Percentiles rank a stretch among this genome's conserved stretches.
Conservation (phyloP, 2,797 vertebrate genomes). For the Luscinia megarhynchos region DNA sequence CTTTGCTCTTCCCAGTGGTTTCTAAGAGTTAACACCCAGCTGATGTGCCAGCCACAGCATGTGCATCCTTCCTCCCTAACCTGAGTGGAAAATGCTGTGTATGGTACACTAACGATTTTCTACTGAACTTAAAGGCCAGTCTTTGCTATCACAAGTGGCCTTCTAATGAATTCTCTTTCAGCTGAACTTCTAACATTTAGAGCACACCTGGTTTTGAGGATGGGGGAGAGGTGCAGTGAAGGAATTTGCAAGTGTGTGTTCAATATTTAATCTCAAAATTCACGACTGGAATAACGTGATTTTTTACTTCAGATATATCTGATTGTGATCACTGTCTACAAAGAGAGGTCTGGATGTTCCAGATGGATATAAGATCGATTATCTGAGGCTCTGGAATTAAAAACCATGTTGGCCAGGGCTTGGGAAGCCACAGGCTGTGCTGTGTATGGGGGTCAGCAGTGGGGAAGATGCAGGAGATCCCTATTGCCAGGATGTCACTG, state of each 20-base stretch:
- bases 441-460: not conserved
- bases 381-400: not conserved
- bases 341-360: not conserved
- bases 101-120: not conserved
- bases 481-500: not conserved
- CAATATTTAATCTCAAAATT: constrained; percentile 32
- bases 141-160: not conserved
- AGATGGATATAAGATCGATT: not conserved
- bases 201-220: not conserved
- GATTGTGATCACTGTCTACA: not conserved
- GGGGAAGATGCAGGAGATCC: not conserved
- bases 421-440: not conserved
- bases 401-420: not conserved
- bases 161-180: constrained; percentile 51
- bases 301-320: not conserved
- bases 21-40: not conserved
- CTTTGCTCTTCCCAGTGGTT: not conserved
- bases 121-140: not conserved
- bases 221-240: not conserved
- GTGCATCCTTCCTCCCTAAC: not conserved
- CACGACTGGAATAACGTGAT: not conserved
- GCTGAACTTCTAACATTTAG: constrained; percentile 26
- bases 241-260: constrained; percentile 1
- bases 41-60: not conserved
- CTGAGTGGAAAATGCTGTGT: not conserved